These are phyloP conservation scores for Machaerirhynchus nigripectus DNA, from an alignment of 2,113 vertebrate genomes.

Conservation along the genomic window DNA sequence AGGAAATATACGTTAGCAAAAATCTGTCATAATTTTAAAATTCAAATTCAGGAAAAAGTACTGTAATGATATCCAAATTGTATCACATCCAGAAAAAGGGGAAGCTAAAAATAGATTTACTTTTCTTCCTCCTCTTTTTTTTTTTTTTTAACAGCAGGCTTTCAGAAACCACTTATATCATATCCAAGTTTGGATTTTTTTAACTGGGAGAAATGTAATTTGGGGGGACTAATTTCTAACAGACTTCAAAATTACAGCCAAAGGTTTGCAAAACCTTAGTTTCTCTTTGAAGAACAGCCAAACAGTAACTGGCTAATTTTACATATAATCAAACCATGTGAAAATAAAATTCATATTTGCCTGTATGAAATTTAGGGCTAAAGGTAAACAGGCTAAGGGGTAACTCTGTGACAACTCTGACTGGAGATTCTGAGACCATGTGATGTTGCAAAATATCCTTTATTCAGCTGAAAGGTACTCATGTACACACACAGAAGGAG, in stretches of 20 bases:
- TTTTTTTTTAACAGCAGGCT: not conserved
- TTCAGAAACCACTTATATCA: not conserved
- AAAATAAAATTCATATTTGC: not conserved
- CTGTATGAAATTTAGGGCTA: not conserved
- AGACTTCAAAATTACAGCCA: not conserved
- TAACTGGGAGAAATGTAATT: not conserved
- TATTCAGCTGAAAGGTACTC: not conserved
- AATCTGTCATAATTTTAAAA: not conserved
- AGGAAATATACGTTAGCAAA: not conserved
- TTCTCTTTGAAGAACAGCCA: not conserved
- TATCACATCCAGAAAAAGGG: not conserved
- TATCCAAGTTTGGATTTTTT: not conserved
- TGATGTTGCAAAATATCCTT: not conserved
- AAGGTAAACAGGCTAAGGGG: not conserved
- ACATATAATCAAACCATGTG: not conserved
- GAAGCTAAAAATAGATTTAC: not conserved
- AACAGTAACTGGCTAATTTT: not conserved
- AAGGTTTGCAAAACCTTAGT: not conserved
- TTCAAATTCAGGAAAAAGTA: not conserved
- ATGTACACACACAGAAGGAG: accelerated
- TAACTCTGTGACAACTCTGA: not conserved
- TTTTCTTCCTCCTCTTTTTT: not conserved
- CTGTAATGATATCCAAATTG: not conserved
- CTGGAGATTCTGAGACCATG: not conserved
- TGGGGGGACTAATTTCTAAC: not conserved